phyloP scores from a whole-genome alignment of 2,797 vertebrate species.

The Melanotaenia boesemani region DNA sequence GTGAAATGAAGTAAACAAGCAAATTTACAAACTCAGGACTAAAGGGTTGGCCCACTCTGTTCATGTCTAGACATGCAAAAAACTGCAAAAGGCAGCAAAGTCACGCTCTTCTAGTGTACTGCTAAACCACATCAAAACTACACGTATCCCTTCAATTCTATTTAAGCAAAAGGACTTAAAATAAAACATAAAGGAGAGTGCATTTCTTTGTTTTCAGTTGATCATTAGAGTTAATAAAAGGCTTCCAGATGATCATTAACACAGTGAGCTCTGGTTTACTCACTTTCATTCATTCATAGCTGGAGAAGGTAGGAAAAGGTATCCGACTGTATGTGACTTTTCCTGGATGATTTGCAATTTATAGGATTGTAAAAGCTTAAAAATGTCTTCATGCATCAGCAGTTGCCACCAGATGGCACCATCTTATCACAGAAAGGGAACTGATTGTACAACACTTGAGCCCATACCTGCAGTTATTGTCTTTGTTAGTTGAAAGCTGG shows the following conservation, averaged over 20 bases:
- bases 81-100: constrained; percentile 1
- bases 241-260: neutral
- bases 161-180: neutral
- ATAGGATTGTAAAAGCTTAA: neutral
- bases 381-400: neutral
- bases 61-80: constrained; percentile 51
- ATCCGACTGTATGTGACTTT: neutral
- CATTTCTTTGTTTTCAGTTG: constrained; percentile 2
- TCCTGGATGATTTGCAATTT: neutral
- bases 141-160: neutral
- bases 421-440: constrained; percentile 23
- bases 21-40: constrained; percentile 2
- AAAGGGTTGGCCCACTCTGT: constrained; percentile 38
- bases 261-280: neutral
- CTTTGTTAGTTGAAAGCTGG: constrained; percentile 1
- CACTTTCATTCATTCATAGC: neutral
- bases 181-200: neutral
- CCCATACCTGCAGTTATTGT: constrained; percentile 7
- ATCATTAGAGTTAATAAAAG: neutral
- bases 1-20: constrained; percentile 24
- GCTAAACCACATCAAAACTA: neutral
- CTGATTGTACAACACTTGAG: neutral
- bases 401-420: constrained; percentile 60
- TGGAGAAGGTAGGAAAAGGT: neutral
- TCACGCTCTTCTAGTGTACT: constrained; percentile 16